Percentiles rank a stretch among this genome's conserved stretches.
Conservation (phyloP, 2,797 vertebrate species). For the Sebastes minor region DNA sequence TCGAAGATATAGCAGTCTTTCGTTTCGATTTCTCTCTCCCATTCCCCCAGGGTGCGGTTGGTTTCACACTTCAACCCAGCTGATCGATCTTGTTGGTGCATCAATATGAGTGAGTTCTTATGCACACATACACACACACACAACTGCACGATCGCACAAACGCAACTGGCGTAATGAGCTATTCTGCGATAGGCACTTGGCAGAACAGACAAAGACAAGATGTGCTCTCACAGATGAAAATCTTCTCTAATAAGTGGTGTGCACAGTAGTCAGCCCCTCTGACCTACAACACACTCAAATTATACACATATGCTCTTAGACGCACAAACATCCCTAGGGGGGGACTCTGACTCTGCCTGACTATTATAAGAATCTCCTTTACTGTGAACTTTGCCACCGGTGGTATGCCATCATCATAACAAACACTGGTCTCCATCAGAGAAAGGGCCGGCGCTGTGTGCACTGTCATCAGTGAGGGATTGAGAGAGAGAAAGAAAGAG, state of each 20-base stretch:
- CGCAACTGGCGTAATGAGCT: constrained; percentile 45
- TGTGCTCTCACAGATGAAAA: constrained; percentile 37
- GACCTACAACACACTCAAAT: background rate
- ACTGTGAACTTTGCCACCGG: constrained; percentile 48
- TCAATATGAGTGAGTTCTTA: constrained; percentile 42
- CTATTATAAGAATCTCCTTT: constrained; percentile 37
- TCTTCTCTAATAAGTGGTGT: constrained; percentile 43
- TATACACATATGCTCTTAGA: background rate
- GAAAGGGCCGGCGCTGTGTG: background rate
- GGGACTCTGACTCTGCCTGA: constrained; percentile 10
- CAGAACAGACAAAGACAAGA: constrained; percentile 59
- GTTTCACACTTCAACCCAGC: constrained; percentile 42
- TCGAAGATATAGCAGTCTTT: background rate
- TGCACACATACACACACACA: background rate
- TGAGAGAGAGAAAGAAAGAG: background rate
- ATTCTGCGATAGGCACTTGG: constrained; percentile 42
- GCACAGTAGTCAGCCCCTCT: constrained; percentile 6
- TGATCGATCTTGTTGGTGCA: constrained; percentile 52
- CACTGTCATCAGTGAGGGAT: constrained; percentile 25
- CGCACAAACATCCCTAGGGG: background rate
- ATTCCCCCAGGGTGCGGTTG: constrained; percentile 1
- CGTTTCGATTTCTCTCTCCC: background rate
- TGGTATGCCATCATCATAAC: constrained; percentile 45
- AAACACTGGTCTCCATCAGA: constrained; percentile 46
- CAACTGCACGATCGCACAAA: background rate